Evolutionary conservation across 2,888 invertebrate genomes (phyloP), one percentile per base, ranked within the genome.

Genomic region (Melanotus villosus): DNA sequence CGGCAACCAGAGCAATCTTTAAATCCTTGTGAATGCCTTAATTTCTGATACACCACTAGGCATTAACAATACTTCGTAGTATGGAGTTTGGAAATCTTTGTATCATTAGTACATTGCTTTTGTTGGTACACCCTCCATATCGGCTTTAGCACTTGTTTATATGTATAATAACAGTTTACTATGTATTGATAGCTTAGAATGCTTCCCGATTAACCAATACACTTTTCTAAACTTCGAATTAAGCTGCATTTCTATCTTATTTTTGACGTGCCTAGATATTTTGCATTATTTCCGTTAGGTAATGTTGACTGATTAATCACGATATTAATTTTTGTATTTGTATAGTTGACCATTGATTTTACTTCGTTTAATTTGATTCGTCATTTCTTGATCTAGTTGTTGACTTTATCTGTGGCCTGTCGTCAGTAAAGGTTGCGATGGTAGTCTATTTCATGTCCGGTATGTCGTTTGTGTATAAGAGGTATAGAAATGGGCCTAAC

Each of bases 11-110:
- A 26, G 45, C 19, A 18, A 32, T 14, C 21, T 52, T 60, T 34
- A 56, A 14, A 18, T 52, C 34, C 38, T 63, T 50, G 26, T 63
- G 23, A 18, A 63, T 23, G 38, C 52, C 63, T 12, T 23, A n/a
- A 52, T 34, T 38, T 23, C 50, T 5, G 7, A 62, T 12, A n/a
- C 6, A 52, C 52, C 52, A 21, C 26, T 5, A 6, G 52, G 52
- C 52, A 38, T 38, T 38, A 38, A 52, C 21, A 52, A 52, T 52
- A 23, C 21, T 52, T 52, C 30, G 26, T 23, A 26, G 52, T 26
- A n/a, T 52, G 5, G 18, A 21, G 21, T 52, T 52, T 3, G 26
- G 26, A 26, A 23, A 26, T 19, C 21, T 14, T 52, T 52, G 52
- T 12, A 52, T 21, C 26, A 52, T 52, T 26, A 52, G 30, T 52